A percentile compares a stretch with the other conserved stretches of the same genome.
These are phyloP conservation scores for honey bee (Apis mellifera) DNA, from an alignment of 1,140 invertebrate species.

Conservation along the genomic window Amel_HAv3.1 CM009932.2:8442001-8442500, in stretches of 20 bases:
- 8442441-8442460: neutral
- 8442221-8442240: slow-evolving; percentile 56
- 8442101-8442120: slow-evolving; percentile 64
- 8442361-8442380: slow-evolving; percentile 6
- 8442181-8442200: slow-evolving; percentile 61
- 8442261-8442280: slow-evolving; percentile 25
- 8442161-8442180: slow-evolving; percentile 42
- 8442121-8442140: slow-evolving; percentile 41
- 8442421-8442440: neutral
- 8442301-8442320: slow-evolving; percentile 41
- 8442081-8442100: slow-evolving; percentile 56
- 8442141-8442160: slow-evolving; percentile 51
- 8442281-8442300: slow-evolving; percentile 27
- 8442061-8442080: neutral
- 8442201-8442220: slow-evolving; percentile 43
- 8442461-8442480: neutral
- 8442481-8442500: no score
- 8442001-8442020: slow-evolving; percentile 38
- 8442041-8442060: neutral
- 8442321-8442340: slow-evolving; percentile 12
- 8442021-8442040: slow-evolving; percentile 27
- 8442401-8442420: neutral
- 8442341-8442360: neutral
- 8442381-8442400: neutral
- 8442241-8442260: slow-evolving; percentile 61